Base-by-base conservation (phyloP, 2,113 vertebrate species). In the Rhinoderma darwinii region DNA sequence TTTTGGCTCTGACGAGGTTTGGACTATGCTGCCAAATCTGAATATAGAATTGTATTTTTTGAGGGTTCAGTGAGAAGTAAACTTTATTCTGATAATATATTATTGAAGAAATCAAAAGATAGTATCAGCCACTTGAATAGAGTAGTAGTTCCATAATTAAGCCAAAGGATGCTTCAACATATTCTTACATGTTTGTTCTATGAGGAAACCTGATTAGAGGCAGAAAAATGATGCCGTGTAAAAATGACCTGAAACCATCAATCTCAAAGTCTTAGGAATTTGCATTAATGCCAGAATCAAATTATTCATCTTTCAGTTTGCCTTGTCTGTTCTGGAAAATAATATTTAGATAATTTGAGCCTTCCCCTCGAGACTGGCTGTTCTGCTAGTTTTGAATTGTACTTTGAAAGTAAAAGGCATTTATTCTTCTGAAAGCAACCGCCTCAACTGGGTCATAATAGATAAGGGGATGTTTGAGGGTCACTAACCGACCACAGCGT, bases 231-330 rank as follows among this genome's bases (percentile, higher is more conserved):
- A 77, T 27, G 44, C 75, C 2, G 18, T 51, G 47, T 51, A 47
- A 51, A 77, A 77, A 30, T 77, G 47, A 77, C 75, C 44, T 20
- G 47, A 77, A 50, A 47, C 41, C 44, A 51, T 77, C 44, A 77
- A 77, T 77, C 75, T 77, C 41, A 27, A 35, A 51, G 75, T 77
- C 75, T 50, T 51, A 51, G 27, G 68, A 77, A 47, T 77, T 77
- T 77, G 44, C 75, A 77, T 77, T 77, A 51, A 77, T 77, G 47
- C 47, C 75, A 51, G 44, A 77, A 77, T 77, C 75, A 77, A 77
- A 77, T 77, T 77, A 51, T 77, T 77, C 17, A 50, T 77, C 75
- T 47, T 25, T 39, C n/a, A 35, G 47, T 77, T 50, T 51, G 75
- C 30, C 75, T 51, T 51, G 44, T 77, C 75, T 77, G 44, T 51